phyloP scores from a whole-genome alignment of 2,113 vertebrate species.

The Eptesicus fuscus region DNA sequence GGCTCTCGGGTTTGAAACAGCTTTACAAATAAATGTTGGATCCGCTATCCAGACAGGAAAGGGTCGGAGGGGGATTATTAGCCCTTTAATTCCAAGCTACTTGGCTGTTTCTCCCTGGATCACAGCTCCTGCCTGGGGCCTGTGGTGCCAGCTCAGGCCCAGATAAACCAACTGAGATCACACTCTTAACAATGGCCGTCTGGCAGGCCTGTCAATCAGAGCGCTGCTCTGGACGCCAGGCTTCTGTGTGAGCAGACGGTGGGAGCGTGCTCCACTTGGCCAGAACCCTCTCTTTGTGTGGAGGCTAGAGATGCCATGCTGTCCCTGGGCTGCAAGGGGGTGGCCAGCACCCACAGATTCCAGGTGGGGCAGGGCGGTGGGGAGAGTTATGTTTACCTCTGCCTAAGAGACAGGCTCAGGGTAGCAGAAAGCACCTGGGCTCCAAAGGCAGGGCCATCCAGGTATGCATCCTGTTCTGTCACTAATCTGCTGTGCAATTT shows the following conservation, averaged over 20 bases:
- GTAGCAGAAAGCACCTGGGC: neutral
- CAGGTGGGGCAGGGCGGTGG: neutral
- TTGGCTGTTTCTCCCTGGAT: constrained; percentile 35
- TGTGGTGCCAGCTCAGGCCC: constrained; percentile 7
- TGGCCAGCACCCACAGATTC: neutral
- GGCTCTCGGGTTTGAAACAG: neutral
- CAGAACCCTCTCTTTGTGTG: constrained; percentile 43
- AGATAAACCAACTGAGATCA: constrained; percentile 11
- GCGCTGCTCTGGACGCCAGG: neutral
- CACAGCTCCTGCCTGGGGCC: constrained; percentile 45
- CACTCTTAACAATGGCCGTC: constrained; percentile 46
- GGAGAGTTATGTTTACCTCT: neutral
- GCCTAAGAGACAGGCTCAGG: neutral
- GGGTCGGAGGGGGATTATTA: neutral
- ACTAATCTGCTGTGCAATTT: neutral
- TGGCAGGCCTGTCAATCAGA: constrained; percentile 51
- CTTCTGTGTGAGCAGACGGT: constrained; percentile 45
- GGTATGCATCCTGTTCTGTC: neutral
- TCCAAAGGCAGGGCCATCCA: neutral
- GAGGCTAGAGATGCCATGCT: neutral
- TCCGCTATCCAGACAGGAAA: neutral
- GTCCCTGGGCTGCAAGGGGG: neutral
- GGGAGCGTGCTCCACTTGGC: neutral
- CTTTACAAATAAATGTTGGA: constrained; percentile 3
- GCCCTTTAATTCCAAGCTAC: constrained; percentile 45